Base-by-base conservation (phyloP, 2,797 vertebrate species). In the Sphenodon punctatus region DNA sequence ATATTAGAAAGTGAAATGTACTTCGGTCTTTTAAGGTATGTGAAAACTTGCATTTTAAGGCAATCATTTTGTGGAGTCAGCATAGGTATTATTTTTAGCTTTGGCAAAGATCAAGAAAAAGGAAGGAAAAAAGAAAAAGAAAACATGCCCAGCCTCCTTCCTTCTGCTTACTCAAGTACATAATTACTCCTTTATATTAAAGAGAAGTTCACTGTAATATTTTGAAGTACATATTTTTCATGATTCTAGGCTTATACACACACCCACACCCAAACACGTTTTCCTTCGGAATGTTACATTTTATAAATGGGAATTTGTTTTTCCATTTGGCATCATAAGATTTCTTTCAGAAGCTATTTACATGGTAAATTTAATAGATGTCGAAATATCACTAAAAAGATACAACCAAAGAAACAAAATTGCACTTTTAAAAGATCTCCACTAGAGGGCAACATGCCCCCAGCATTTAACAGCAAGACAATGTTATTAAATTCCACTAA, bases 361-460 rank as follows among this genome's bases (percentile, higher is more conserved):
- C 12, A n/a, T 19, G 0, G 0, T 70, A 22, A 74, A 51, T 82
- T 75, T 49, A 84, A 79, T 76, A 80, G 83, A 61, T 88, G 36
- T 83, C 67, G 72, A 88, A 61, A 78, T 65, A 38, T 2, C 34
- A 10, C 4, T 8, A 22, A 25, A 77, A 55, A 75, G 80, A 59
- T 42, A 48, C 14, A 43, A 34, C 10, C 17, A 13, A 69, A 66
- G 30, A 51, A 16, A 30, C 71, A 58, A 67, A 56, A 20, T 23
- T 67, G 87, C 76, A 22, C 19, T 89, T 84, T 56, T 34, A n/a
- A 25, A 25, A 10, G 0, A 2, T 3, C 69, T 91, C 93, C 95
- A 94, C 94, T 90, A 95, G 95, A 94, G 95, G 95, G 95, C 95
- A 94, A 90, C 75, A 81, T 93, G 49, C 48, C 85, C 92, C 81